Conservation (phyloP, 2,888 invertebrate species). For the Cryptocheilus praepositus region DNA sequence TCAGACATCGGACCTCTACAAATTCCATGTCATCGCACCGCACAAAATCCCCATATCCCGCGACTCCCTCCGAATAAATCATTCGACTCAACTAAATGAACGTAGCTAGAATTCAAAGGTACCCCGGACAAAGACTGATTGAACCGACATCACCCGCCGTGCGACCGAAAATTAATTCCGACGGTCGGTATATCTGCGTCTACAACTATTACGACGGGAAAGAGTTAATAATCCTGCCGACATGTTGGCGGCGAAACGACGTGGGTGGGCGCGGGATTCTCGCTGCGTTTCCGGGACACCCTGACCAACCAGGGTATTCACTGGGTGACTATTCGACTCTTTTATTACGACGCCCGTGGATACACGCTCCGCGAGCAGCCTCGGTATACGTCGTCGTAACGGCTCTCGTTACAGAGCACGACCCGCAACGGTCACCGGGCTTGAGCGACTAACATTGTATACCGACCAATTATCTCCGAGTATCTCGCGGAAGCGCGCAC, state of each 20-base stretch:
- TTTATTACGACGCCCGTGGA: neutral
- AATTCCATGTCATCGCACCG: too few relatives aligned
- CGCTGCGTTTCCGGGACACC: neutral
- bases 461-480: constrained; percentile 32
- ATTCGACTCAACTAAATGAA: too few relatives aligned
- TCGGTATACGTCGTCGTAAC: neutral
- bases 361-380: neutral
- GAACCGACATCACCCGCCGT: too few relatives aligned
- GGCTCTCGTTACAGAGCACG: neutral
- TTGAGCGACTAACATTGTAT: constrained; percentile 16
- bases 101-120: too few relatives aligned
- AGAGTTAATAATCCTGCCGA: constrained; percentile 2
- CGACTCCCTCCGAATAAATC: too few relatives aligned
- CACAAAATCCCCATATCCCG: too few relatives aligned
- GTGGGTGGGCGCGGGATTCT: neutral
- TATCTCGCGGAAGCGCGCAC: constrained; percentile 20
- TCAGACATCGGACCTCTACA: too few relatives aligned
- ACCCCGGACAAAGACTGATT: too few relatives aligned
- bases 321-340: constrained; percentile 2
- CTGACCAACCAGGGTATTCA: neutral
- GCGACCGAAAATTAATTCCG: too few relatives aligned
- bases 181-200: too few relatives aligned
- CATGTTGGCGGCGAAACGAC: neutral
- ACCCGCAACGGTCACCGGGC: neutral
- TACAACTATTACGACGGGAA: too few relatives aligned